Percentiles rank a stretch among this genome's conserved stretches.
phyloP scores from a whole-genome alignment of 2,113 vertebrate species.

The Gymnarchus niloticus region DNA sequence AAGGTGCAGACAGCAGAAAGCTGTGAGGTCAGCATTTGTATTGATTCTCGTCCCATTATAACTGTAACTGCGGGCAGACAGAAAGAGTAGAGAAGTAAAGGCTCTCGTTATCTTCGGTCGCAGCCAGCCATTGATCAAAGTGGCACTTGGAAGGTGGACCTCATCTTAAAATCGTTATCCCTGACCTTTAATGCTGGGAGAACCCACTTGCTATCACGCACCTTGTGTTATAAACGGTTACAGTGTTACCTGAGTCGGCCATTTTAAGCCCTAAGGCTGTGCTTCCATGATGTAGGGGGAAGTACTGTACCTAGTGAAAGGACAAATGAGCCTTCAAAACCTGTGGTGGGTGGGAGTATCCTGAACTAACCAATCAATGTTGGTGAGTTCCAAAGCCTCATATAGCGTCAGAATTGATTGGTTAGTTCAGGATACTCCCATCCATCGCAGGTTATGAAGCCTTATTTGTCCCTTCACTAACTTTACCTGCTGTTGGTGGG shows the following conservation, averaged over 20 bases:
- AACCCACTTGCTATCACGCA: not conserved
- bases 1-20: too few relatives aligned
- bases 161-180: not conserved
- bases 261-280: not conserved
- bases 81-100: not conserved
- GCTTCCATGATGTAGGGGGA: not conserved
- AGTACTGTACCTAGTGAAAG: too few relatives aligned
- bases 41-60: constrained; percentile 32
- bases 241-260: not conserved
- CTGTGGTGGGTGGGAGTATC: too few relatives aligned
- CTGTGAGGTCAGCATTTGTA: constrained; percentile 15
- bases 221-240: too few relatives aligned
- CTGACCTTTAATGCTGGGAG: not conserved
- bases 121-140: constrained; percentile 22
- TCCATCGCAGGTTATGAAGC: too few relatives aligned
- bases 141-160: constrained; percentile 4
- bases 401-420: too few relatives aligned
- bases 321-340: too few relatives aligned
- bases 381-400: too few relatives aligned
- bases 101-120: constrained; percentile 24
- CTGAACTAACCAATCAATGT: too few relatives aligned
- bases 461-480: too few relatives aligned
- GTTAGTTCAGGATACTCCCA: too few relatives aligned
- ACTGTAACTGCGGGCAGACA: not conserved
- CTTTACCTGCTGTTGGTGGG: too few relatives aligned